phyloP scores from a whole-genome alignment of 2,113 vertebrate genomes.

The Microcebus lehilahytsara region DNA sequence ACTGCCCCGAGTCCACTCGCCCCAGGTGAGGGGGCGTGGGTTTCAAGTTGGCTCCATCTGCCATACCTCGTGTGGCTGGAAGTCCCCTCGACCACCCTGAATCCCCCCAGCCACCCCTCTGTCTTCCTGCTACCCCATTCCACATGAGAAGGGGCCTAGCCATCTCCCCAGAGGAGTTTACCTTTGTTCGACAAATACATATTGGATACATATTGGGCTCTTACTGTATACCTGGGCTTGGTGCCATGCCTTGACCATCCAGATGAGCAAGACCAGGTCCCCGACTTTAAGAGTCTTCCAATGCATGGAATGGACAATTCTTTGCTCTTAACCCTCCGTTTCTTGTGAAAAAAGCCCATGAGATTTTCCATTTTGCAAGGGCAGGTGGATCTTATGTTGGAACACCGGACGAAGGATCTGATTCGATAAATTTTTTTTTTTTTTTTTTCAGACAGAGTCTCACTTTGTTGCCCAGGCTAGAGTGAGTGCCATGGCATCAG shows the following conservation, averaged over 20 bases:
- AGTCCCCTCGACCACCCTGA: not conserved
- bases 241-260: not conserved
- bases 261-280: not conserved
- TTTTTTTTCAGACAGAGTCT: too few species aligned
- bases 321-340: not conserved
- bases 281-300: not conserved
- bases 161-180: not conserved
- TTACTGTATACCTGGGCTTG: not conserved
- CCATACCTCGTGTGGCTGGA: not conserved
- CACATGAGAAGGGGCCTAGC: not conserved
- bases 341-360: not conserved
- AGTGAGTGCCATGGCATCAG: too few species aligned
- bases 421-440: not conserved
- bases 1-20: accelerated
- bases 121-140: not conserved
- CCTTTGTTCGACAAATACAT: not conserved
- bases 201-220: not conserved
- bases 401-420: not conserved
- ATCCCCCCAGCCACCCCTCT: too few species aligned
- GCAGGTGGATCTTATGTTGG: not conserved
- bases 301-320: not conserved
- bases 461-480: too few species aligned
- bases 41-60: not conserved
- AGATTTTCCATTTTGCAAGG: not conserved
- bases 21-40: not conserved